A percentile compares a stretch with the other conserved stretches of the same genome.
phyloP scores from a whole-genome alignment of 2,113 vertebrate species.

The Callocephalon fimbriatum region DNA sequence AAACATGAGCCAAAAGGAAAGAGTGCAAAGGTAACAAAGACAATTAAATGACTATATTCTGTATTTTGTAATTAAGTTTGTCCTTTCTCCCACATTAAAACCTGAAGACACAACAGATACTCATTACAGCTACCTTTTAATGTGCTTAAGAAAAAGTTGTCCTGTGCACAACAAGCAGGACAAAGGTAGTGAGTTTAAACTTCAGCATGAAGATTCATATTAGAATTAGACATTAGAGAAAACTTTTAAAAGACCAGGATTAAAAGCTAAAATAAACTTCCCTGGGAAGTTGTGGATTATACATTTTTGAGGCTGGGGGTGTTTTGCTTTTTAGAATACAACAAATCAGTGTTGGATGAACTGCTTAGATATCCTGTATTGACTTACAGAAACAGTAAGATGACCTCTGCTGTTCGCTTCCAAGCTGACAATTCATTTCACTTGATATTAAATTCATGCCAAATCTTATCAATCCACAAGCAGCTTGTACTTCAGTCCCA shows the following conservation, averaged over 20 bases:
- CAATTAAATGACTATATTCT: background rate
- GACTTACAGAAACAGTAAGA: background rate
- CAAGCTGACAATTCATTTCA: background rate
- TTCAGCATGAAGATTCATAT: background rate
- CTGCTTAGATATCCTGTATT: background rate
- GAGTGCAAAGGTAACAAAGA: background rate
- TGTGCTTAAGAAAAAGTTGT: background rate
- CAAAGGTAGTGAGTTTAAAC: background rate
- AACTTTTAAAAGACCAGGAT: background rate
- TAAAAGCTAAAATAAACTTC: background rate
- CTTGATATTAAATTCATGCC: background rate
- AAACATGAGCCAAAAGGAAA: background rate
- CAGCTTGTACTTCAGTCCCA: background rate
- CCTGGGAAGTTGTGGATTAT: background rate
- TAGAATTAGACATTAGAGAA: background rate
- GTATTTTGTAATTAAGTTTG: background rate
- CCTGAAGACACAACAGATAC: background rate
- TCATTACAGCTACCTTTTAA: background rate
- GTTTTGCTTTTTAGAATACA: background rate
- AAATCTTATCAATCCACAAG: background rate
- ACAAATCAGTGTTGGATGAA: background rate
- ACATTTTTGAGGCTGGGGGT: accelerated
- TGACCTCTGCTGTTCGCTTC: background rate
- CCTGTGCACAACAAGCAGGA: background rate
- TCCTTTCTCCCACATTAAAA: background rate